These are phyloP conservation scores for Heliconius cydno DNA, from an alignment of 2,888 invertebrate species.

Conservation along the genomic window DNA sequence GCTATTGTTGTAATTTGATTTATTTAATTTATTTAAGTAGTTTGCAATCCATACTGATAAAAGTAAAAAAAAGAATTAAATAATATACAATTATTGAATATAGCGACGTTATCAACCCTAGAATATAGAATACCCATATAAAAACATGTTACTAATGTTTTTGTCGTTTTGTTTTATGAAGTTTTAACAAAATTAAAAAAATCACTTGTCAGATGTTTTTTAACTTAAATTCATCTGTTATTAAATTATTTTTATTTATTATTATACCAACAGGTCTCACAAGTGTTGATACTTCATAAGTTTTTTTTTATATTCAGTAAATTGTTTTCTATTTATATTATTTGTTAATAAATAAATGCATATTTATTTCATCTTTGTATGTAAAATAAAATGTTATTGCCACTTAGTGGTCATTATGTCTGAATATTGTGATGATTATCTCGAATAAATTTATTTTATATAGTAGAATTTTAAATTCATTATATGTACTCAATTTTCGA, in stretches of 20 bases:
- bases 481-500: not conserved
- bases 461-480: conserved; percentile 10
- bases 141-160: not conserved
- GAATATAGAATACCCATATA: not conserved
- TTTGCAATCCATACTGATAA: not conserved
- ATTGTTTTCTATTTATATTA: not conserved
- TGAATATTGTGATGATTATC: conserved; percentile 19
- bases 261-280: not conserved
- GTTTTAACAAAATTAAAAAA: not conserved
- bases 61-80: not conserved
- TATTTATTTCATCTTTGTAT: not conserved
- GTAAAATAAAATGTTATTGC: conserved; percentile 2
- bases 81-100: not conserved
- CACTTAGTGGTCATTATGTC: conserved; percentile 19
- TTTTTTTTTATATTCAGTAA: not conserved
- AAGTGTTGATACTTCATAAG: not conserved
- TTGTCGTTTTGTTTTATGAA: not conserved
- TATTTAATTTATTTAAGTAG: not conserved
- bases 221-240: not conserved
- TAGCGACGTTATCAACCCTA: not conserved
- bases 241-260: not conserved
- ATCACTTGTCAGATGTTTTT: not conserved
- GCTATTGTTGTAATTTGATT: not conserved
- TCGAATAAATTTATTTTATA: conserved; percentile 9
- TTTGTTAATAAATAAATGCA: not conserved